Evolutionary conservation across 2,113 vertebrate species (phyloP).

Genomic region (Zosterops pallidus): DNA sequence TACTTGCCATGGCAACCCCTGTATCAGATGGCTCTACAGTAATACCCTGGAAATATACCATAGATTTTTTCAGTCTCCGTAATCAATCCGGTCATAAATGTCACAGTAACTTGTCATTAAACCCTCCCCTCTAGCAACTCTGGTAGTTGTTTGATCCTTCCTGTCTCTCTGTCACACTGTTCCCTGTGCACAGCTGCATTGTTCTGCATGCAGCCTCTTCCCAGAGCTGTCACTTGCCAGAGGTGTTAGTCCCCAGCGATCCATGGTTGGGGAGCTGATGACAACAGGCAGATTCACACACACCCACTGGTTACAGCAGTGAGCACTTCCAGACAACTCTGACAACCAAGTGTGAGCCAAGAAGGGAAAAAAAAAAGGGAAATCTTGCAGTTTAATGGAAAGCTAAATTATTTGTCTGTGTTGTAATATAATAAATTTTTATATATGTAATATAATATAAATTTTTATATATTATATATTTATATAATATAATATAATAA

Average conservation of each 20-base stretch:
- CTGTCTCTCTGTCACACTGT: neutral
- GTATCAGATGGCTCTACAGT: neutral
- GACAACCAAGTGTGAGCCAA: neutral
- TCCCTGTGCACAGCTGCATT: neutral
- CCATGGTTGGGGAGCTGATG: rapidly evolving
- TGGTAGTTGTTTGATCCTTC: neutral
- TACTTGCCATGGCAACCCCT: constrained; percentile 53
- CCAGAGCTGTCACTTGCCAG: neutral
- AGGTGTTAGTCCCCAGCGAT: neutral
- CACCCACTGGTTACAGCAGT: neutral
- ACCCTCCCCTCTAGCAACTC: constrained; percentile 27
- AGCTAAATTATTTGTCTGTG: neutral
- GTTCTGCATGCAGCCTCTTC: neutral
- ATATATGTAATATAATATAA: too few relatives aligned
- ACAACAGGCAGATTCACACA: neutral
- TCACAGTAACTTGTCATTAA: constrained; percentile 51
- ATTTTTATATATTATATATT: too few relatives aligned
- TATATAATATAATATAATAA: too few relatives aligned
- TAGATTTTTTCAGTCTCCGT: constrained; percentile 39
- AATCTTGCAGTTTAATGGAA: neutral
- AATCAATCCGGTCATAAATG: constrained; percentile 50
- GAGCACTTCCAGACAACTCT: neutral
- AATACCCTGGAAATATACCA: constrained; percentile 2
- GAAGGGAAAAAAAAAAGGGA: neutral
- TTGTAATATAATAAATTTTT: neutral